Evolutionary conservation across 2,797 vertebrate species (phyloP).

Genomic region (Erpetoichthys calabaricus): DNA sequence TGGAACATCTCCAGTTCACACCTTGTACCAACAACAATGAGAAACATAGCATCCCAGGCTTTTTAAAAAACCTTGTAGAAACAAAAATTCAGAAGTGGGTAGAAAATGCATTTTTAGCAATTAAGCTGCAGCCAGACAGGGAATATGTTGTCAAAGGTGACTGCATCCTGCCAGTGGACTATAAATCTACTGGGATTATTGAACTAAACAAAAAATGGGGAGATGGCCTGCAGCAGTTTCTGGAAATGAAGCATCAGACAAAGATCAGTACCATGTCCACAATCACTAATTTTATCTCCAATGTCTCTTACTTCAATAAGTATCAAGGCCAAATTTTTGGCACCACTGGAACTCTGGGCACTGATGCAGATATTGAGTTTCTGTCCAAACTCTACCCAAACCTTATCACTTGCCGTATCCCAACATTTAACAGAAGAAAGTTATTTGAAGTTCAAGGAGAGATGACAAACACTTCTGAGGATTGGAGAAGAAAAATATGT

Average conservation of each 20-base stretch:
- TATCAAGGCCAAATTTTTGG: conserved; percentile 37
- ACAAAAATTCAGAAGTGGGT: conserved; percentile 32
- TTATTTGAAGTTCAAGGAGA: conserved; percentile 35
- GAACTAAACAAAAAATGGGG: conserved; percentile 29
- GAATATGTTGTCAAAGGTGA: conserved; percentile 25
- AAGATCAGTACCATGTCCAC: conserved; percentile 32
- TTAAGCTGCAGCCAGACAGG: conserved; percentile 11
- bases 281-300: conserved; percentile 49
- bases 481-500: conserved; percentile 32
- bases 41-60: conserved; percentile 19
- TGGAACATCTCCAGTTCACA: conserved; percentile 3
- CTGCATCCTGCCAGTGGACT: conserved; percentile 31
- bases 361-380: conserved; percentile 27
- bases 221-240: conserved; percentile 44
- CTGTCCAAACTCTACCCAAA: conserved; percentile 30
- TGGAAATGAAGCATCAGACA: conserved; percentile 40
- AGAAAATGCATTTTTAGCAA: conserved; percentile 31
- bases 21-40: conserved; percentile 9
- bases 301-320: conserved; percentile 28
- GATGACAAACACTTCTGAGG: conserved; percentile 8
- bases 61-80: conserved; percentile 24
- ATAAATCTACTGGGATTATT: conserved; percentile 35
- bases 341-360: conserved; percentile 41
- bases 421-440: conserved; percentile 35
- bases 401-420: conserved; percentile 34